Conservation (phyloP, 2,797 vertebrate species). For the Scolopax rusticola region DNA sequence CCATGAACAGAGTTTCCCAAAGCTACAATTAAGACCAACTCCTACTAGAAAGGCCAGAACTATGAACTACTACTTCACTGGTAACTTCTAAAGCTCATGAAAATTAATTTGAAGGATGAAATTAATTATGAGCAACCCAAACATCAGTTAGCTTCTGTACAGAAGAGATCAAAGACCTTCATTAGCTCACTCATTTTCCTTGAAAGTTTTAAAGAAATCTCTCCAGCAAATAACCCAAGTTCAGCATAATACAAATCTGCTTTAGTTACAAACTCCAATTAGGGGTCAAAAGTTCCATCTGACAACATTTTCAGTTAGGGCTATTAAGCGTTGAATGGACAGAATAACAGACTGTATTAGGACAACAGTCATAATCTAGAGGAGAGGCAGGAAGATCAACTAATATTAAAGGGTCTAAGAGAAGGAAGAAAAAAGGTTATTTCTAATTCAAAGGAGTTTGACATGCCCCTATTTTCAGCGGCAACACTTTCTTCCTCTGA, state of each 20-base stretch:
- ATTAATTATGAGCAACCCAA: constrained; percentile 56
- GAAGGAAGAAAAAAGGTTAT: not conserved
- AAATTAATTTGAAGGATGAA: constrained; percentile 49
- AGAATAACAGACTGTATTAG: not conserved
- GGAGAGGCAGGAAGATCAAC: not conserved
- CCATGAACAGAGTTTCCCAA: not conserved
- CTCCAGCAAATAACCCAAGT: not conserved
- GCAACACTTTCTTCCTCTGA: constrained; percentile 2
- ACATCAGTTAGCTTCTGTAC: constrained; percentile 45
- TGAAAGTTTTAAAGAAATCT: constrained; percentile 8
- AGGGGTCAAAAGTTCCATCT: not conserved
- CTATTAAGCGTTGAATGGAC: not conserved
- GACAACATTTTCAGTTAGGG: not conserved
- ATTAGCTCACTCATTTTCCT: constrained; percentile 1
- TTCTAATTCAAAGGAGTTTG: not conserved
- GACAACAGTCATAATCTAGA: not conserved
- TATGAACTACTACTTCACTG: not conserved
- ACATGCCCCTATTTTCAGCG: not conserved
- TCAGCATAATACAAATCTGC: not conserved
- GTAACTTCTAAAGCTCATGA: not conserved
- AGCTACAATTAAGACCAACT: not conserved
- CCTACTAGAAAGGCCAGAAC: not conserved
- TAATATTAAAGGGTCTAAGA: not conserved
- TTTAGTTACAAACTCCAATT: not conserved
- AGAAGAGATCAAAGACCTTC: constrained; percentile 49